Evolutionary conservation across 2,888 invertebrate genomes (phyloP).

Genomic region (Prionchulus punctatus): DNA sequence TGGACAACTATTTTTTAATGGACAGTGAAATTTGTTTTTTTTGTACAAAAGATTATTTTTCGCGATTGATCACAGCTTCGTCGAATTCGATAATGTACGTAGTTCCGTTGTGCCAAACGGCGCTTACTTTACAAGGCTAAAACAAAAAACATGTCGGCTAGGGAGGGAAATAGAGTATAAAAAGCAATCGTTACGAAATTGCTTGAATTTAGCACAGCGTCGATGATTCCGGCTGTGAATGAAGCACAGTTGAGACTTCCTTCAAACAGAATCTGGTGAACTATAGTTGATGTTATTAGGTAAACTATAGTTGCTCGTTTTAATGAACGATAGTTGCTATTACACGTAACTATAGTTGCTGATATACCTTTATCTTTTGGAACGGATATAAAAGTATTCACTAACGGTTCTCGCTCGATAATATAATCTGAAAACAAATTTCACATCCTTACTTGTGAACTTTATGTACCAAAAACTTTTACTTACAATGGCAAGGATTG

Average conservation of each 20-base stretch:
- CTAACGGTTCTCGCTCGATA: conserved; percentile 91
- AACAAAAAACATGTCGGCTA: conserved; percentile 34
- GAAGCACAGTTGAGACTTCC: conserved; percentile 87
- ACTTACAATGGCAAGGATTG: conserved; percentile 69
- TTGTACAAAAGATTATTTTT: too few relatives aligned
- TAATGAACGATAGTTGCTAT: too few relatives aligned
- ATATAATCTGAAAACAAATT: conserved; percentile 52
- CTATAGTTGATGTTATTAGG: too few relatives aligned
- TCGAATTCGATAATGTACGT: conserved; percentile 71
- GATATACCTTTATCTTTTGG: conserved; percentile 86
- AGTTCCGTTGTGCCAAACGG: conserved; percentile 98
- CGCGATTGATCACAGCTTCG: conserved; percentile 25
- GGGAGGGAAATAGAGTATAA: neutral
- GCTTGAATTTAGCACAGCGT: conserved; percentile 77
- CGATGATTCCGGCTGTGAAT: conserved; percentile 94
- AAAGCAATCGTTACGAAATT: conserved; percentile 66
- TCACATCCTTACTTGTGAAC: neutral
- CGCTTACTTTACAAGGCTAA: conserved; percentile 90
- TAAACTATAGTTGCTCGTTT: too few relatives aligned
- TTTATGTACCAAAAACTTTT: neutral
- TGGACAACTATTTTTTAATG: too few relatives aligned
- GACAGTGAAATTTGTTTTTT: too few relatives aligned
- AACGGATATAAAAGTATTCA: conserved; percentile 88
- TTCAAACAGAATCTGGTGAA: conserved; percentile 18
- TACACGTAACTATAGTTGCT: too few relatives aligned